phyloP scores from a whole-genome alignment of 2,113 vertebrate genomes.

The Carollia perspicillata region DNA sequence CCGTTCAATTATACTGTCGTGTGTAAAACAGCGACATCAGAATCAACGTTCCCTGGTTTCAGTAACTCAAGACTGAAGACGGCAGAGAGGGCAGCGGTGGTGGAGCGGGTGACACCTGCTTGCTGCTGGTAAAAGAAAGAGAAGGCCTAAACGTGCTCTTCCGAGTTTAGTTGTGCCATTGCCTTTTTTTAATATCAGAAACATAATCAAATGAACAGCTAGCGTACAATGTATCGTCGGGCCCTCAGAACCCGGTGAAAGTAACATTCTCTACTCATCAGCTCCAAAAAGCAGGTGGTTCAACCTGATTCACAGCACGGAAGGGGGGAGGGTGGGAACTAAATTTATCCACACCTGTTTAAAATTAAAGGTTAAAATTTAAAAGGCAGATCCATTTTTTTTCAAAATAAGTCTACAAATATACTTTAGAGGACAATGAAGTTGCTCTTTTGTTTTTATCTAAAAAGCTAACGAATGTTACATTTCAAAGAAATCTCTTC shows the following conservation, averaged over 20 bases:
- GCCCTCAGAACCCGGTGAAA: background rate
- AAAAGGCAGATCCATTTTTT: background rate
- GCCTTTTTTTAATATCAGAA: constrained; percentile 8
- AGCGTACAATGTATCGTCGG: background rate
- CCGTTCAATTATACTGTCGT: background rate
- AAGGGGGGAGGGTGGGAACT: background rate
- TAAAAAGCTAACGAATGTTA: constrained; percentile 4
- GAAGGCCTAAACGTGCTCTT: background rate
- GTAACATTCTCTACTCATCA: background rate
- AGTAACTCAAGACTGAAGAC: background rate
- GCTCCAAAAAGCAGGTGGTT: background rate
- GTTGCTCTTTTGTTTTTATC: background rate
- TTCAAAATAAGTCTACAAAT: constrained; percentile 3
- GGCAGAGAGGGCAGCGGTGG: background rate
- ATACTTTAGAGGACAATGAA: background rate
- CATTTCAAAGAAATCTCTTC: background rate
- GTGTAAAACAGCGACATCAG: background rate
- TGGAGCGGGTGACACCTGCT: background rate
- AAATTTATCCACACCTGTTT: background rate
- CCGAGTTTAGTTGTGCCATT: background rate
- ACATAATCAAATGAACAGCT: background rate
- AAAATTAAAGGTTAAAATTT: background rate
- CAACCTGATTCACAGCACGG: background rate
- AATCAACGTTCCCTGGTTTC: background rate
- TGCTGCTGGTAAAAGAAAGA: background rate